Conservation (phyloP, 2,113 vertebrate genomes). For the Amphilophus citrinellus region DNA sequence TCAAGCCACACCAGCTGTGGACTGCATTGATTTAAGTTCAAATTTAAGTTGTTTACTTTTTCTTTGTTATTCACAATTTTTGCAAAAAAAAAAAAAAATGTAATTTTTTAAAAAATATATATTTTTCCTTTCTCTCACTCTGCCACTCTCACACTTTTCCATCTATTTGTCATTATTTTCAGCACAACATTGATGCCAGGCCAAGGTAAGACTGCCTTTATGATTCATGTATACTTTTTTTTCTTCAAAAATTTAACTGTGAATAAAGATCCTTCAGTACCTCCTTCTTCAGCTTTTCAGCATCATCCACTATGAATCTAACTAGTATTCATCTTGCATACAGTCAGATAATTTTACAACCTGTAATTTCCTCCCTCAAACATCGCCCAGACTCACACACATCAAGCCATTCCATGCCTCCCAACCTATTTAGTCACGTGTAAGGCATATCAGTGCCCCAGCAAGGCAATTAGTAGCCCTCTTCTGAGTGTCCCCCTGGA, state of each 20-base stretch:
- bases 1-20: slow-evolving; percentile 56
- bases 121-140: slow-evolving; percentile 1
- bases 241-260: slow-evolving; percentile 22
- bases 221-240: slow-evolving; percentile 59
- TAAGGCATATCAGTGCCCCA: slow-evolving; percentile 64
- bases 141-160: slow-evolving; percentile 3
- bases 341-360: neutral
- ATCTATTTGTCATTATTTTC: slow-evolving; percentile 64
- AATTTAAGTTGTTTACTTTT: slow-evolving; percentile 43
- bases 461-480: slow-evolving; percentile 70
- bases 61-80: slow-evolving; percentile 41
- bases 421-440: slow-evolving; percentile 40
- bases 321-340: slow-evolving; percentile 30
- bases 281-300: slow-evolving; percentile 17
- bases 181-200: slow-evolving; percentile 77
- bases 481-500: slow-evolving; percentile 48
- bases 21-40: slow-evolving; percentile 43
- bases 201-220: slow-evolving; percentile 78
- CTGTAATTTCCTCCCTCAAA: slow-evolving; percentile 23
- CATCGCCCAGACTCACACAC: slow-evolving; percentile 29
- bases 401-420: slow-evolving; percentile 18
- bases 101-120: neutral
- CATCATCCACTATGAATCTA: slow-evolving; percentile 2
- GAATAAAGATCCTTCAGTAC: slow-evolving; percentile 30
- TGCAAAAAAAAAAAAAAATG: slow-evolving; percentile 30